Percentiles rank a stretch among this genome's conserved stretches.
phyloP scores from a whole-genome alignment of 2,888 invertebrate species.

The Caenorhabditis imperialis region DNA sequence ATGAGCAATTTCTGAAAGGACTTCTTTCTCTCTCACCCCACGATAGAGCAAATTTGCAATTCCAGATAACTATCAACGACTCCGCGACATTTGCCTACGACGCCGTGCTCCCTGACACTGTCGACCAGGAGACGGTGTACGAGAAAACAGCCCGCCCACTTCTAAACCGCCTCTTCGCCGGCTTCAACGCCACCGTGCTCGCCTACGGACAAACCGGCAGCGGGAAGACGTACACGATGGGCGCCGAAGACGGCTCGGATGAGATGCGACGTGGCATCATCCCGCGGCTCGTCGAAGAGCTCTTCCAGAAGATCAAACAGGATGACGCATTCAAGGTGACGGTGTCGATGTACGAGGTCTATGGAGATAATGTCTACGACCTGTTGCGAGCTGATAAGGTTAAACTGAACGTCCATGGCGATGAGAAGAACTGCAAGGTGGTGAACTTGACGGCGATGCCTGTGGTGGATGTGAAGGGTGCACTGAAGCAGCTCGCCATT shows the following conservation, averaged over 20 bases:
- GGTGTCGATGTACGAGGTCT: conserved; percentile 80
- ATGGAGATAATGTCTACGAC: conserved; percentile 91
- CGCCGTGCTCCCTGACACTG: conserved; percentile 89
- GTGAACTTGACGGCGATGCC: conserved; percentile 53
- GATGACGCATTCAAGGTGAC: conserved; percentile 55
- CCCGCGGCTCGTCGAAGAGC: conserved; percentile 87
- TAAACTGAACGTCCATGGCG: conserved; percentile 57
- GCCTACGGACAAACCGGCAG: conserved; percentile 97
- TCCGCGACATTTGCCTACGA: conserved; percentile 88
- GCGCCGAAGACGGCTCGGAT: conserved; percentile 65
- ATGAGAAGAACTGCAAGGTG: conserved; percentile 54
- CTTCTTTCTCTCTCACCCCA: no score
- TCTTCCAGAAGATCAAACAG: conserved; percentile 84
- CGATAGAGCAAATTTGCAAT: background rate
- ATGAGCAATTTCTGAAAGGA: no score
- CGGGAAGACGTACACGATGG: conserved; percentile 95
- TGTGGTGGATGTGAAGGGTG: conserved; percentile 56
- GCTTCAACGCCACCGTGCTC: conserved; percentile 91
- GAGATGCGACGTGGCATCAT: conserved; percentile 84
- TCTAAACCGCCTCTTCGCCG: conserved; percentile 51
- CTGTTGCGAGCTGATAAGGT: conserved; percentile 81
- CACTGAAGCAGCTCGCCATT: conserved; percentile 60
- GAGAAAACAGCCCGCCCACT: conserved; percentile 50
- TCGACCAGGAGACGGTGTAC: conserved; percentile 89
- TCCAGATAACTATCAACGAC: conserved; percentile 43